These are phyloP conservation scores for Mormyrus iriodes DNA, from an alignment of 2,113 vertebrate species.

Conservation along the genomic window DNA sequence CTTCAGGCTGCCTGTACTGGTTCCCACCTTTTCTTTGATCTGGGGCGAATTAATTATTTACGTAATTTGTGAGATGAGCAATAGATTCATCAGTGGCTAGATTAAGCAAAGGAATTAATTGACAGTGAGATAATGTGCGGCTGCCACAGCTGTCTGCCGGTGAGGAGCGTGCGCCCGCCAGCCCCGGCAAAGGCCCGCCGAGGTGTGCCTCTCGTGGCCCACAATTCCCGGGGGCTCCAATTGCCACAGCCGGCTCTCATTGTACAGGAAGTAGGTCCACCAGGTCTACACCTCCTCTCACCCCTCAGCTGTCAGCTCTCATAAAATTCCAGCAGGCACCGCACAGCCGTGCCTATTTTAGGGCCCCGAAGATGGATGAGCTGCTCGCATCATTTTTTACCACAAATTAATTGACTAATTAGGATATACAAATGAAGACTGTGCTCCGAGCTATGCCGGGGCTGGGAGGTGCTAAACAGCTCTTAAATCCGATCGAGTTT, in stretches of 20 bases:
- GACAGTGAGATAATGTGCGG: conserved; percentile 23
- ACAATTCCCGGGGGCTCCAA: conserved; percentile 17
- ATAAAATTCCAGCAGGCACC: conserved; percentile 57
- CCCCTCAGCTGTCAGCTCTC: conserved; percentile 56
- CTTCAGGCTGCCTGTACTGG: background rate
- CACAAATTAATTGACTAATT: conserved; percentile 74
- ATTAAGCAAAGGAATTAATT: conserved; percentile 31
- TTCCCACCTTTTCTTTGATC: background rate
- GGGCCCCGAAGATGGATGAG: conserved; percentile 68
- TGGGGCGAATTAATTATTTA: conserved; percentile 28
- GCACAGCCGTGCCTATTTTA: conserved; percentile 63
- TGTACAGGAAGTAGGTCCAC: conserved; percentile 7
- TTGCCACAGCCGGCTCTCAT: conserved; percentile 12
- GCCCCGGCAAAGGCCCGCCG: background rate
- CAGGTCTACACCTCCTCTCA: conserved; percentile 47
- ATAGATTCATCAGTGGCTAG: conserved; percentile 27
- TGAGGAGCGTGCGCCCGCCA: background rate
- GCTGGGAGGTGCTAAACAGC: conserved; percentile 50
- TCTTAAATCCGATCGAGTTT: conserved; percentile 39
- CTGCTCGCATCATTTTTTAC: conserved; percentile 66
- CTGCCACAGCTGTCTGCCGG: conserved; percentile 25
- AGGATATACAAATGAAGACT: conserved; percentile 68
- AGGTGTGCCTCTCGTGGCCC: conserved; percentile 13
- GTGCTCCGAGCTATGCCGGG: conserved; percentile 57
- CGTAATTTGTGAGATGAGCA: conserved; percentile 22